Evolutionary conservation across 2,888 invertebrate genomes (phyloP), one percentile per base, ranked within the genome.

Genomic region (Lacanobia wlatinum): DNA sequence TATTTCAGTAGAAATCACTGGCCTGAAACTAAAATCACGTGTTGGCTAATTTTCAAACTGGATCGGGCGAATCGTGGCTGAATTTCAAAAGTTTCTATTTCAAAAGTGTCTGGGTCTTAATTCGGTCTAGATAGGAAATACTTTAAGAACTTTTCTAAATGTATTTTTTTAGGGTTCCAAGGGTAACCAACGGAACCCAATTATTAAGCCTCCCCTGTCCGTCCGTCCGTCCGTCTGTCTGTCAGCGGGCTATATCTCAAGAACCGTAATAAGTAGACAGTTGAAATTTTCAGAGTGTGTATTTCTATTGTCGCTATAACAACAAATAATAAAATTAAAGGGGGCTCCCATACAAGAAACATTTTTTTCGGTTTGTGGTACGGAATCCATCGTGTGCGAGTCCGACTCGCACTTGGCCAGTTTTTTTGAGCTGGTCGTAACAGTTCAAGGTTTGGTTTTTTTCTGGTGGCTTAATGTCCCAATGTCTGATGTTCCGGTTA

Each of bases 401-500:
- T 34, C 34, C 34, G 34, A 34, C 34, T 34, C 34, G 34, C 34
- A 34, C 34, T 34, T 34, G 34, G 34, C 34, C 34, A 5, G 34
- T 34, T 4, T 34, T 34, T 34, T 34, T 34, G 6, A 3, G 6
- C 43, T 34, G 6, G 16, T 65, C 50, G 65, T 69, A 62, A 72
- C 56, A 46, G 23, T 76, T 78, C 82, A 85, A 85, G 84, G 50
- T 50, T 63, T 14, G 4, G 21, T 58, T 73, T 81, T 73, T 81
- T 74, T 78, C 14, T 69, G 9, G 2, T 55, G 38, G 46, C 63
- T 53, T 48, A 59, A 48, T 40, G 18, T 23, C 34, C 40, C 76
- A 85, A 83, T 78, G 78, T 71, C 74, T 48, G 58, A 75, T 74
- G 71, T 40, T 67, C 40, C 59, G 56, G 55, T 38, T 16, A 48